Evolutionary conservation across 2,888 invertebrate species (phyloP).

Genomic region (Nomada hirtipes): DNA sequence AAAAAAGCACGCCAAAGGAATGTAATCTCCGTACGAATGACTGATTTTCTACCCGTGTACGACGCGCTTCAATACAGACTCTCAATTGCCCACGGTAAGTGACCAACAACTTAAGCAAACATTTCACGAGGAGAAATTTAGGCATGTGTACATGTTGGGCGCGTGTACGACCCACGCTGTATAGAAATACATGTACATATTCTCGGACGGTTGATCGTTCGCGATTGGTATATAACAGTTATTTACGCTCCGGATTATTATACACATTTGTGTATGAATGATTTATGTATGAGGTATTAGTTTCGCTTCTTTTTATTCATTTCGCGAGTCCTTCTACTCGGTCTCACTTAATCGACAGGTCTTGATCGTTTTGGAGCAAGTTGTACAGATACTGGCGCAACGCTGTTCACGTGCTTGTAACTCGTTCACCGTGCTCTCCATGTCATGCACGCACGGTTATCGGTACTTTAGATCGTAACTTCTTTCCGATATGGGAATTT

Average conservation of each 20-base stretch:
- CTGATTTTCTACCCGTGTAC: slow-evolving; percentile 71
- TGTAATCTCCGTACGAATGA: slow-evolving; percentile 79
- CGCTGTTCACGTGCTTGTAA: neutral
- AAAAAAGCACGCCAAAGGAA: slow-evolving; percentile 75
- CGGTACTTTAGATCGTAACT: neutral
- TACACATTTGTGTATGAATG: neutral
- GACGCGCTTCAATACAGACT: slow-evolving; percentile 65
- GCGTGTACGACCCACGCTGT: neutral
- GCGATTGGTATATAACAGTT: neutral
- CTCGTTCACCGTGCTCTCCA: slow-evolving; percentile 7
- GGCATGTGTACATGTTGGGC: neutral
- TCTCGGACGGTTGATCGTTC: neutral
- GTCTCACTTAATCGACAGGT: no score
- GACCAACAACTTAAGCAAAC: neutral
- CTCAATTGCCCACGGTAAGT: slow-evolving; percentile 59
- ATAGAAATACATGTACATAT: slow-evolving; percentile 15
- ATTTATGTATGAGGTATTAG: neutral
- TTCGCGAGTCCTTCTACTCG: neutral
- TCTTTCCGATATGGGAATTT: neutral
- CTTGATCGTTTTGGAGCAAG: neutral
- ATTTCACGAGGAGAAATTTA: neutral
- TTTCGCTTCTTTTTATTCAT: neutral
- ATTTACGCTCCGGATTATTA: neutral
- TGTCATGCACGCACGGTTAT: neutral
- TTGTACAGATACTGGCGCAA: neutral